These are phyloP conservation scores for Puntigrus tetrazona DNA, from an alignment of 2,113 vertebrate species.

Conservation along the genomic window DNA sequence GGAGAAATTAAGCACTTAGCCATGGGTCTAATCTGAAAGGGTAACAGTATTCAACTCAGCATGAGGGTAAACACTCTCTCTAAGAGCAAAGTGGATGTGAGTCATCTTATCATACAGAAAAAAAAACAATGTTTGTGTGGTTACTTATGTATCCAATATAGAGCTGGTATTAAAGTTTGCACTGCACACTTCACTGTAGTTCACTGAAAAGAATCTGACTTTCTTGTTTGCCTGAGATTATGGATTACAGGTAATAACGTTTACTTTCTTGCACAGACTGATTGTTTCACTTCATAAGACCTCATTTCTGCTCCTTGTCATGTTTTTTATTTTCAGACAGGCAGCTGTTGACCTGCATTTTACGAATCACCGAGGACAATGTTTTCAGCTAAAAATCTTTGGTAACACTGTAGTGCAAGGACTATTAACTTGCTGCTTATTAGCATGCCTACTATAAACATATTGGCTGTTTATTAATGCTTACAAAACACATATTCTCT, in stretches of 20 bases:
- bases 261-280: not conserved
- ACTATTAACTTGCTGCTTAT: too few relatives aligned
- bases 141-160: not conserved
- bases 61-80: not conserved
- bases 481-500: too few relatives aligned
- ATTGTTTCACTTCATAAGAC: not conserved
- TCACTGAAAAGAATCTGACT: not conserved
- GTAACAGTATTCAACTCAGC: not conserved
- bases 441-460: too few relatives aligned
- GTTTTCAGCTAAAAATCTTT: too few relatives aligned
- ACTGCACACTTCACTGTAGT: not conserved
- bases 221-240: not conserved
- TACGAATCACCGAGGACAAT: not conserved
- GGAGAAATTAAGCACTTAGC: not conserved
- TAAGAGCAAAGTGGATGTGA: not conserved
- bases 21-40: not conserved
- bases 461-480: too few relatives aligned
- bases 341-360: not conserved
- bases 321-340: not conserved
- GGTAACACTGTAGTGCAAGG: too few relatives aligned
- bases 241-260: not conserved
- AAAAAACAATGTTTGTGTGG: not conserved
- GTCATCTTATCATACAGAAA: conserved; percentile 4
- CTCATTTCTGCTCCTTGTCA: not conserved
- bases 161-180: not conserved